Evolutionary conservation across 2,797 vertebrate species (phyloP).

Genomic region (Gallinago nigripennis): DNA sequence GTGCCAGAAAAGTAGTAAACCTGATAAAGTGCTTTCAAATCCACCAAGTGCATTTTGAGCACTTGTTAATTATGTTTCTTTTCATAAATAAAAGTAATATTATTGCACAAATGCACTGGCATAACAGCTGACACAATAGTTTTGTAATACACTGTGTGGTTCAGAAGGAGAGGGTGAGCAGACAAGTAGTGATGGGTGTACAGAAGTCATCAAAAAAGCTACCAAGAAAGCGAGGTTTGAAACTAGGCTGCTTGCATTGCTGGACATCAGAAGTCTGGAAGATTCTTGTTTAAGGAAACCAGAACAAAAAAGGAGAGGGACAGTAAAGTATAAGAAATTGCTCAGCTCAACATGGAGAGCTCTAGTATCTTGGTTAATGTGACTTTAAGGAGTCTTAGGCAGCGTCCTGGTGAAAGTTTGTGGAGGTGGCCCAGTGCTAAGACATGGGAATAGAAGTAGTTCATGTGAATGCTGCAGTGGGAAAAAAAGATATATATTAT

Average conservation of each 20-base stretch:
- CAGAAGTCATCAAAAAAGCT: neutral
- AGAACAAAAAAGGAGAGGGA: neutral
- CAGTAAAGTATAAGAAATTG: neutral
- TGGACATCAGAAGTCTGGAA: neutral
- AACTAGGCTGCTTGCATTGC: neutral
- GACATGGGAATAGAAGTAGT: neutral
- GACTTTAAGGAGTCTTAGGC: neutral
- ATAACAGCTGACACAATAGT: neutral
- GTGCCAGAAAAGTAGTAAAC: neutral
- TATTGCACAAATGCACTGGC: neutral
- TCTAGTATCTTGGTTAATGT: neutral
- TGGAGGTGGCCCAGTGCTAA: neutral
- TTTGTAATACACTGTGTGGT: neutral
- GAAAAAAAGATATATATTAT: neutral
- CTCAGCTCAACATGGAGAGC: neutral
- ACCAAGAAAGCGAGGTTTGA: neutral
- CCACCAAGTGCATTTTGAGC: neutral
- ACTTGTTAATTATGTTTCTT: neutral
- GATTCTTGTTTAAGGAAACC: neutral
- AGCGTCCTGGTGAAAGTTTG: neutral
- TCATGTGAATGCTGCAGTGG: neutral
- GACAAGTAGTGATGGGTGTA: neutral
- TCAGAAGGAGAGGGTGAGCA: neutral
- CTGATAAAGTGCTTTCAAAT: neutral
- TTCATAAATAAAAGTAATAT: neutral